These are phyloP conservation scores for Trisateles emortualis DNA, from an alignment of 2,888 invertebrate species.

Conservation along the genomic window DNA sequence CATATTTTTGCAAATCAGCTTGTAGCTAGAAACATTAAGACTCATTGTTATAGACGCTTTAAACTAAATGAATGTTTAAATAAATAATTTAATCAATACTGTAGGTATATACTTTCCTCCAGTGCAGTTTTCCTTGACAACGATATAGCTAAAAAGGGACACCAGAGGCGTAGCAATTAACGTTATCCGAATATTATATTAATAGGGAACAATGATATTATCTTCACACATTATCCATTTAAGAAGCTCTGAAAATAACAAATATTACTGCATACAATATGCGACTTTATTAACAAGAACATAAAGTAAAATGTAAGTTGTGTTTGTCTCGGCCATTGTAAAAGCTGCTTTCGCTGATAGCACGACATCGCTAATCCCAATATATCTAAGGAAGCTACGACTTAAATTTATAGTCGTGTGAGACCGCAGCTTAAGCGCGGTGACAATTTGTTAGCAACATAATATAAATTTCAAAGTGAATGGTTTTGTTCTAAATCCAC, in stretches of 20 bases:
- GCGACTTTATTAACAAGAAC: constrained; percentile 23
- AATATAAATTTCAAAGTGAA: constrained; percentile 44
- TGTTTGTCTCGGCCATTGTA: constrained; percentile 18
- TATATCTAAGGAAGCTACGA: constrained; percentile 56
- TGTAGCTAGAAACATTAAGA: too few species aligned
- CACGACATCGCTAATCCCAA: constrained; percentile 56
- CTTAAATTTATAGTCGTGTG: constrained; percentile 58
- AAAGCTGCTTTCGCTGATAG: constrained; percentile 51
- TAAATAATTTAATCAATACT: too few species aligned
- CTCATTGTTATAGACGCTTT: too few species aligned
- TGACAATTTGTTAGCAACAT: constrained; percentile 54
- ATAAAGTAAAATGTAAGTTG: constrained; percentile 34
- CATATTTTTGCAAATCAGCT: too few species aligned
- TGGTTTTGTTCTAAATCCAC: constrained; percentile 22
- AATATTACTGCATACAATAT: constrained; percentile 9
- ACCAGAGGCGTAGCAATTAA: constrained; percentile 34
- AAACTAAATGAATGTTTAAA: too few species aligned
- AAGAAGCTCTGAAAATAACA: background rate
- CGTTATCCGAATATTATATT: constrained; percentile 33
- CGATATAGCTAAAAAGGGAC: background rate
- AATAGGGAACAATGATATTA: constrained; percentile 24
- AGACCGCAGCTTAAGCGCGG: constrained; percentile 51
- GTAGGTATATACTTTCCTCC: too few species aligned
- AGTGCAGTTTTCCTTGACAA: too few species aligned
- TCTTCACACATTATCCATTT: constrained; percentile 2